Base-by-base conservation (phyloP, 2,113 vertebrate species). In the Melanocharis versteri region DNA sequence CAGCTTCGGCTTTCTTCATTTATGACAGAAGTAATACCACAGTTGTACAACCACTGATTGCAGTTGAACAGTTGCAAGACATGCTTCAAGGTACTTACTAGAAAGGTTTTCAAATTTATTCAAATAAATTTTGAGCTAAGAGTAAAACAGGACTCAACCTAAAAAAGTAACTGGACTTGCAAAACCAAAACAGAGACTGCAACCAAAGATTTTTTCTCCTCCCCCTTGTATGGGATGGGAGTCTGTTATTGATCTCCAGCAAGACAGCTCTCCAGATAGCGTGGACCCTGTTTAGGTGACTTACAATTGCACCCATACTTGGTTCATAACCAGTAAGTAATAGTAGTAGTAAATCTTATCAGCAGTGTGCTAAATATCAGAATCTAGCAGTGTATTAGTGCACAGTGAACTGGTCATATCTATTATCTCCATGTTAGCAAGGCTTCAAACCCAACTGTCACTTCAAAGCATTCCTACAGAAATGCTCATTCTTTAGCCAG, bases 401-500 rank as follows among this genome's bases (percentile, higher is more conserved):
- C 93, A 96, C 89, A 96, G 91, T 95, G 91, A 89, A 81, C 54
- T 78, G 96, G 95, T 95, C 76, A 1, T 76, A 66, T n/a, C 71
- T 94, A 45, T 56, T 56, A 93, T 39, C 60, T 87, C 51, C 82
- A 37, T 7, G 19, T 62, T 44, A 90, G 57, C 51, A 91, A 71
- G 61, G 57, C 50, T 80, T 85, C 48, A 66, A 27, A 72, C 24
- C 31, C 27, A 82, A 69, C 15, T 14, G 33, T 19, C 51, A 50
- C 57, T 81, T 61, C 58, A 71, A 80, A 93, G 28, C 47, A 57
- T 76, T 86, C 77, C 71, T 91, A 62, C 13, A 58, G 60, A 82
- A 81, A 78, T 51, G 15, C 2, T 37, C 42, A 77, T 37, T 91
- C 56, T 39, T 71, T 45, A 75, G 51, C 15, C 24, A 81, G 68